Conservation (phyloP, 1,140 invertebrate species). For the Papilio glaucus region DNA sequence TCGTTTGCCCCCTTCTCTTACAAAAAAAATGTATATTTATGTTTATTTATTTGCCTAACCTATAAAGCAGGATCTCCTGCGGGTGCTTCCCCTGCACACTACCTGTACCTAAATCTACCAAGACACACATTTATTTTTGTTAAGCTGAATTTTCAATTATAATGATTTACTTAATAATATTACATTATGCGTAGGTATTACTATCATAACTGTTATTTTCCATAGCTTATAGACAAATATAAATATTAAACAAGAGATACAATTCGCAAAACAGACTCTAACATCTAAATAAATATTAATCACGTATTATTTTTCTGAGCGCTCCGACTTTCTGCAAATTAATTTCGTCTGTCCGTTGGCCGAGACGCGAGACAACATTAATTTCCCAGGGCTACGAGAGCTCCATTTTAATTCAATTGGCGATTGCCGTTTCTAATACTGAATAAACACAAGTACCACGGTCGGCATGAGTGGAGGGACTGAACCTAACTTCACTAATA, state of each 20-base stretch:
- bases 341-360: slow-evolving; percentile 30
- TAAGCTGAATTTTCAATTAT: no score
- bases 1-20: no score
- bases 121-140: no score
- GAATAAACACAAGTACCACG: slow-evolving; percentile 35
- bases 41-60: no score
- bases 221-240: background rate
- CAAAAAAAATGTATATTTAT: no score
- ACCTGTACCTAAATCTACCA: no score
- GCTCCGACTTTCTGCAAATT: slow-evolving; percentile 29
- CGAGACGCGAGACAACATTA: slow-evolving; percentile 34
- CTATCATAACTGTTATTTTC: background rate
- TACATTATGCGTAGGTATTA: background rate
- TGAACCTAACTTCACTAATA: slow-evolving; percentile 14
- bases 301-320: slow-evolving; percentile 28
- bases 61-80: no score
- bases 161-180: no score
- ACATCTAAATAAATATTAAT: slow-evolving; percentile 28
- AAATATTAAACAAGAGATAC: slow-evolving; percentile 3
- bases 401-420: slow-evolving; percentile 37
- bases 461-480: slow-evolving; percentile 24
- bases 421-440: slow-evolving; percentile 39
- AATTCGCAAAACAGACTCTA: background rate
- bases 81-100: no score
- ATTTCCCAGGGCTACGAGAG: slow-evolving; percentile 37